Conservation (phyloP, 2,888 invertebrate species). For the Lithophane socia region DNA sequence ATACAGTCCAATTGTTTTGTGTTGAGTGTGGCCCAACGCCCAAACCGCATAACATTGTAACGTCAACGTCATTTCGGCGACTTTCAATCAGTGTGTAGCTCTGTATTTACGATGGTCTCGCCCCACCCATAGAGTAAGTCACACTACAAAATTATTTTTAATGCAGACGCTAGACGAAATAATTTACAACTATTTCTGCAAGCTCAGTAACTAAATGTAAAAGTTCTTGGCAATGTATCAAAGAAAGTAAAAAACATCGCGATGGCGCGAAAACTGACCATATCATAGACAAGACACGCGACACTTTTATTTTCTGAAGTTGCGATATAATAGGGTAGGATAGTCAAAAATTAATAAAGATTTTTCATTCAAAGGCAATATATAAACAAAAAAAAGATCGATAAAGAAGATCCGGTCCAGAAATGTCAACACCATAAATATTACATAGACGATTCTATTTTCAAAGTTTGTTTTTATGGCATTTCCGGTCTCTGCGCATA, state of each 20-base stretch:
- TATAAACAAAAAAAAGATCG: background rate
- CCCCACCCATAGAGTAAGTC: background rate
- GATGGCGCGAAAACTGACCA: background rate
- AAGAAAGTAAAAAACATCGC: background rate
- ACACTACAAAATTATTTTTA: slow-evolving; percentile 31
- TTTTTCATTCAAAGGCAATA: background rate
- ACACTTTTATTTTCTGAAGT: background rate
- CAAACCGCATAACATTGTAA: background rate
- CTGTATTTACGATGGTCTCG: slow-evolving; percentile 8
- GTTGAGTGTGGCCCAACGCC: background rate
- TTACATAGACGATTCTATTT: slow-evolving; percentile 39
- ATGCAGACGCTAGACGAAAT: background rate
- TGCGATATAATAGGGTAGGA: background rate
- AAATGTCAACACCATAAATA: slow-evolving; percentile 20
- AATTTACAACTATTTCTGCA: slow-evolving; percentile 13
- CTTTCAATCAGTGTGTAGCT: background rate
- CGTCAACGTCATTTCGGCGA: slow-evolving; percentile 8
- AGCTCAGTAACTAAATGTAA: background rate
- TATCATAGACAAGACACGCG: background rate
- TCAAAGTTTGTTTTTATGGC: slow-evolving; percentile 39
- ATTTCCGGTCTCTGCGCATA: slow-evolving; percentile 29
- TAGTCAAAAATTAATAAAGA: background rate
- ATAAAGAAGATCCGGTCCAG: slow-evolving; percentile 16
- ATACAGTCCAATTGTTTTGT: background rate
- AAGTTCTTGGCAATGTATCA: slow-evolving; percentile 38